phyloP scores from a whole-genome alignment of 2,888 invertebrate genomes.

The Ormyrus pomaceus region DNA sequence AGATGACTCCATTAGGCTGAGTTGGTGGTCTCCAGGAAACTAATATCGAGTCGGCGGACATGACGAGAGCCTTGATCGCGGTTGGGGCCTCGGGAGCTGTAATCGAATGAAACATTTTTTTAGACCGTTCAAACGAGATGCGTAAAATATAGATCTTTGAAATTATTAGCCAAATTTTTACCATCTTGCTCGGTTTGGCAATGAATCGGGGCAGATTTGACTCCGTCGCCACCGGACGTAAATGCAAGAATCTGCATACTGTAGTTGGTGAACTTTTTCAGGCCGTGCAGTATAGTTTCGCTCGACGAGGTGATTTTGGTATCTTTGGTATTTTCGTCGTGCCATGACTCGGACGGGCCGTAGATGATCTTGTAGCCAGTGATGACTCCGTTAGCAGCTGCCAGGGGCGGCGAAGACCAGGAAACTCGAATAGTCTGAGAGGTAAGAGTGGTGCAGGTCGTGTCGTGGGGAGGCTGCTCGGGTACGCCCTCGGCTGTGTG shows the following conservation, averaged over 20 bases:
- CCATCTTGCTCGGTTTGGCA: constrained; percentile 98
- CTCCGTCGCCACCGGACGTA: constrained; percentile 96
- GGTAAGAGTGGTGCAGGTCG: constrained; percentile 93
- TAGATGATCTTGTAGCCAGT: constrained; percentile 97
- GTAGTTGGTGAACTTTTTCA: constrained; percentile 97
- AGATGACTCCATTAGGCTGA: constrained; percentile 94
- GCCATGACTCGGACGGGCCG: constrained; percentile 94
- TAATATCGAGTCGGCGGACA: constrained; percentile 93
- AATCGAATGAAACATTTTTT: not conserved
- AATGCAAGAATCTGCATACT: constrained; percentile 97
- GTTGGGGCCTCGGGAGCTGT: constrained; percentile 95
- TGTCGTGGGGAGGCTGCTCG: constrained; percentile 93
- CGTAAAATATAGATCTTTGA: not conserved
- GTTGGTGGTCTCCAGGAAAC: constrained; percentile 96
- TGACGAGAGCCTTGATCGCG: constrained; percentile 94
- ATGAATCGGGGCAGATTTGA: constrained; percentile 90
- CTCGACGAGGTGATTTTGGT: constrained; percentile 94
- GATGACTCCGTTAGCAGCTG: constrained; percentile 94
- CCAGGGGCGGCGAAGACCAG: constrained; percentile 95
- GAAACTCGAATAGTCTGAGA: constrained; percentile 96
- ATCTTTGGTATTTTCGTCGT: constrained; percentile 93
- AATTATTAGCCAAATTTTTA: constrained; percentile 72
- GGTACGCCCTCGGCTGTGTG: constrained; percentile 97
- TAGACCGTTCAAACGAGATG: not conserved
- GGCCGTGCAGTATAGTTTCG: constrained; percentile 93